phyloP scores from a whole-genome alignment of 1,140 invertebrate species.

The Harlomillsia oculata region DNA sequence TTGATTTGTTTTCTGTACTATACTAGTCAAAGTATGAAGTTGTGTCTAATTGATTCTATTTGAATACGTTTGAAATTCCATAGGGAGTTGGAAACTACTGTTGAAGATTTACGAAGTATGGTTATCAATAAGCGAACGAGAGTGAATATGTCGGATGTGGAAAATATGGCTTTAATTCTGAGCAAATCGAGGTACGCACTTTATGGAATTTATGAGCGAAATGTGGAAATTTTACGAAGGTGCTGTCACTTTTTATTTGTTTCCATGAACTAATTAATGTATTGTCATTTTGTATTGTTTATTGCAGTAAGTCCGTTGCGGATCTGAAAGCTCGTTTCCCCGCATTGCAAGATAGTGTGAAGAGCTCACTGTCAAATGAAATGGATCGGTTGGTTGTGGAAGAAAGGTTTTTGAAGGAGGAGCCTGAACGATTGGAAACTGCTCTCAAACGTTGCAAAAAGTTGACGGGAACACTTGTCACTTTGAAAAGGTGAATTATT shows the following conservation, averaged over 20 bases:
- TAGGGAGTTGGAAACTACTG: constrained; percentile 83
- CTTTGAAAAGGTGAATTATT: constrained; percentile 71
- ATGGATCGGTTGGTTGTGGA: constrained; percentile 89
- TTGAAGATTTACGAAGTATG: constrained; percentile 86
- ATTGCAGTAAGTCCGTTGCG: constrained; percentile 78
- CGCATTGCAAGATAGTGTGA: constrained; percentile 76
- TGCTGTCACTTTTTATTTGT: no score
- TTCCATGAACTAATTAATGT: no score
- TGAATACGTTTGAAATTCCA: constrained; percentile 34
- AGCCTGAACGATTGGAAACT: constrained; percentile 82
- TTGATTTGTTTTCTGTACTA: neutral
- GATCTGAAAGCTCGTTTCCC: constrained; percentile 88
- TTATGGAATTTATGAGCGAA: neutral
- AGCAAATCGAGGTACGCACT: constrained; percentile 62
- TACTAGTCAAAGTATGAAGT: neutral
- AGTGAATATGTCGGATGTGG: constrained; percentile 92
- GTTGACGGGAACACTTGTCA: constrained; percentile 88
- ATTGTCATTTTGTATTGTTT: no score
- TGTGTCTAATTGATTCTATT: no score
- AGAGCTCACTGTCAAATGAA: constrained; percentile 73
- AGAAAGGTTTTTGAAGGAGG: constrained; percentile 90
- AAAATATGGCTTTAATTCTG: constrained; percentile 86
- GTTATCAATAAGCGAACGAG: constrained; percentile 88
- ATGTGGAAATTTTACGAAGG: no score
- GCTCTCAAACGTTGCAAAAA: constrained; percentile 89